Conservation (phyloP, 1,140 invertebrate genomes). For the Coptotermes formosanus region DNA sequence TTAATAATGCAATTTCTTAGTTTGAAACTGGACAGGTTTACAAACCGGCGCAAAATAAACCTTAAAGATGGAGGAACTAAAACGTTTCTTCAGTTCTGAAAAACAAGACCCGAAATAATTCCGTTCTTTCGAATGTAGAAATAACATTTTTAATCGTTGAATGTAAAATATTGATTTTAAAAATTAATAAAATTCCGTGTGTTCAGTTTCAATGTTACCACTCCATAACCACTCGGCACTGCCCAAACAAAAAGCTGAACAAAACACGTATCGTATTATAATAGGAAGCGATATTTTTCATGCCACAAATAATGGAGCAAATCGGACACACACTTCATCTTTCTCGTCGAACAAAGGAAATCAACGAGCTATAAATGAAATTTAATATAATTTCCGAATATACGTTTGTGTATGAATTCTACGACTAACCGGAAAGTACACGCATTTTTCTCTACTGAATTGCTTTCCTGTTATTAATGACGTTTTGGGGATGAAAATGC, state of each 20-base stretch:
- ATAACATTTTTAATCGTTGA: neutral
- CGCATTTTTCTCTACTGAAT: slow-evolving; percentile 29
- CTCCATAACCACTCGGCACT: neutral
- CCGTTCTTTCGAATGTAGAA: neutral
- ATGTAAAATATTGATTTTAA: neutral
- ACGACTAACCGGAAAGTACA: neutral
- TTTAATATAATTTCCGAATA: slow-evolving; percentile 26
- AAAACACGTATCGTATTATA: neutral
- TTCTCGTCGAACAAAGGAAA: neutral
- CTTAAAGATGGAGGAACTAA: no score
- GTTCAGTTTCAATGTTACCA: neutral
- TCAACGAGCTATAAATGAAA: slow-evolving; percentile 26
- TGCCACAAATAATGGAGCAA: neutral
- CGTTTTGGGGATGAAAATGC: slow-evolving; percentile 21
- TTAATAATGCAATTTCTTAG: no score
- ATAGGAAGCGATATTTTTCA: slow-evolving; percentile 8
- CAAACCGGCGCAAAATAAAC: no score
- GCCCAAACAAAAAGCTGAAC: neutral
- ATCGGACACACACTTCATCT: slow-evolving; percentile 24
- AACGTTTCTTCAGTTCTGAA: no score
- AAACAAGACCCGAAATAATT: no score
- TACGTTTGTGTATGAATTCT: slow-evolving; percentile 2
- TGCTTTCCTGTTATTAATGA: slow-evolving; percentile 33
- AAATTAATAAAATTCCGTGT: neutral
- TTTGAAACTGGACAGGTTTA: no score